A percentile compares a stretch with the other conserved stretches of the same genome.
These are phyloP conservation scores for Nymphicus hollandicus DNA, from an alignment of 2,113 vertebrate genomes.

Conservation along the genomic window DNA sequence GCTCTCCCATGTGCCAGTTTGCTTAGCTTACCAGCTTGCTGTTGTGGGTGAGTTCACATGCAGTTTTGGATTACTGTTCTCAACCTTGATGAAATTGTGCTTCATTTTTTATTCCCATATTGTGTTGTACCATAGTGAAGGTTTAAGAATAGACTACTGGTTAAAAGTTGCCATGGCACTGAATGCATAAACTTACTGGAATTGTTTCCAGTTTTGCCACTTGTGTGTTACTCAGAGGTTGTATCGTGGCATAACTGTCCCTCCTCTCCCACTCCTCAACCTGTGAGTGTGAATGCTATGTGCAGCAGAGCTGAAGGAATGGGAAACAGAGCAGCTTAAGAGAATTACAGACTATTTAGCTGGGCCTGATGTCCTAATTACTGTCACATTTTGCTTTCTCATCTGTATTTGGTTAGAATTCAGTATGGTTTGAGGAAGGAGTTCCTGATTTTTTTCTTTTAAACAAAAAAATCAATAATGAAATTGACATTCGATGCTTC, in stretches of 20 bases:
- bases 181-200: background rate
- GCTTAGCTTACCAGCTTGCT: background rate
- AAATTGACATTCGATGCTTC: background rate
- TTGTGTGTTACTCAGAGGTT: background rate
- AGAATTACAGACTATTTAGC: background rate
- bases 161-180: background rate
- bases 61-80: background rate
- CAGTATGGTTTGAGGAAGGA: background rate
- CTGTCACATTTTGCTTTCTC: background rate
- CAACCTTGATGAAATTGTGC: background rate
- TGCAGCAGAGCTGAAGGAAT: background rate
- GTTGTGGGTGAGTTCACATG: background rate
- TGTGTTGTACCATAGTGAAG: background rate
- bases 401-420: background rate
- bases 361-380: background rate
- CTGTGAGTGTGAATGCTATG: background rate
- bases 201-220: background rate
- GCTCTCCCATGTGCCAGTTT: background rate
- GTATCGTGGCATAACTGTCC: background rate
- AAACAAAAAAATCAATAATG: background rate
- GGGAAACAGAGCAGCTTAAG: background rate
- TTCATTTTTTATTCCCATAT: background rate
- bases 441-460: background rate
- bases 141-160: background rate
- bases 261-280: background rate